Conservation (phyloP, 2,888 invertebrate genomes). For the Protodeltote pygarga region DNA sequence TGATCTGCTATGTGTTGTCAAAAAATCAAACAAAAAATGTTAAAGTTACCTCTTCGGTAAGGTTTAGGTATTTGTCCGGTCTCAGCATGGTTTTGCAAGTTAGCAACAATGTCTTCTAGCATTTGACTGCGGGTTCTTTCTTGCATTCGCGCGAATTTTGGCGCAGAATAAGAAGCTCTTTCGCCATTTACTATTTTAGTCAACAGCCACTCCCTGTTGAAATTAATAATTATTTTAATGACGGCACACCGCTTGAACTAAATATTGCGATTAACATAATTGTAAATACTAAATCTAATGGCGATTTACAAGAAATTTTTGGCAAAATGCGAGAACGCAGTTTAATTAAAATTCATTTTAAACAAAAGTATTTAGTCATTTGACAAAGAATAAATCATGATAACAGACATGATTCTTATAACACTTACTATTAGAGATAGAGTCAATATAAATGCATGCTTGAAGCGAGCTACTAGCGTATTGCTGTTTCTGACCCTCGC, state of each 20-base stretch:
- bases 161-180: conserved; percentile 96
- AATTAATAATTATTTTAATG: conserved; percentile 4
- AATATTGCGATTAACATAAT: no score
- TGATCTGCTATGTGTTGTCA: no score
- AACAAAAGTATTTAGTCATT: neutral
- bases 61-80: conserved; percentile 98
- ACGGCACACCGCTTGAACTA: no score
- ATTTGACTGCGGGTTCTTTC: conserved; percentile 97
- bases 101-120: conserved; percentile 97
- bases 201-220: conserved; percentile 94
- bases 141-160: conserved; percentile 98
- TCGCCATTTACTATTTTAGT: conserved; percentile 98
- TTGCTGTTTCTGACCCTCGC: no score
- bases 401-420: neutral
- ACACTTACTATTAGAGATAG: no score
- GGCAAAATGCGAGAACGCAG: no score
- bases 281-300: no score
- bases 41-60: conserved; percentile 90
- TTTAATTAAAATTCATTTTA: no score
- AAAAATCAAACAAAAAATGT: neutral
- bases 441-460: no score
- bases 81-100: conserved; percentile 97
- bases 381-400: neutral
- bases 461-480: no score
- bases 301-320: no score